Evolutionary conservation across 30 jellyfish, hydroid and myxozoan genomes (phyloP).

Genomic region (Aurelia sp.): DNA sequence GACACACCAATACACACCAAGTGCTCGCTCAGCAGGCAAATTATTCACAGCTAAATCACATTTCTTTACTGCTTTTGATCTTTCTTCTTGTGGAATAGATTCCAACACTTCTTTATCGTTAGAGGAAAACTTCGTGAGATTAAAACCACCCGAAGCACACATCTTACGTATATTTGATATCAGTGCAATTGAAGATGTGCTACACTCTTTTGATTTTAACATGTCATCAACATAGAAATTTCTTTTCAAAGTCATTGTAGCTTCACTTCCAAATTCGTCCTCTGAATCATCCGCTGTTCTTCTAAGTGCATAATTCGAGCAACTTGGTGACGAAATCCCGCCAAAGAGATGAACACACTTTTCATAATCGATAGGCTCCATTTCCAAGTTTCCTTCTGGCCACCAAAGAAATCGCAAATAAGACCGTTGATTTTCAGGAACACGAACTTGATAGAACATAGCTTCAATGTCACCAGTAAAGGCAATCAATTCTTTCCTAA

Average conservation of each 20-base stretch:
- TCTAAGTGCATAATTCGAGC: conserved; percentile 32
- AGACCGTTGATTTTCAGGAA: conserved; percentile 53
- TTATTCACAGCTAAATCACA: too few species aligned
- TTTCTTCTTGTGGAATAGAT: too few species aligned
- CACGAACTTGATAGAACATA: conserved; percentile 61
- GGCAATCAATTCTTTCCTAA: conserved; percentile 64
- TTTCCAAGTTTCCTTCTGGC: conserved; percentile 36
- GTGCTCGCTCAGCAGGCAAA: too few species aligned
- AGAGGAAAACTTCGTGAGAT: conserved; percentile 19
- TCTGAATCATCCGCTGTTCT: conserved; percentile 40
- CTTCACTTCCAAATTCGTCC: conserved; percentile 33
- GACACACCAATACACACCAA: too few species aligned
- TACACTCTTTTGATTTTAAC: conserved; percentile 53
- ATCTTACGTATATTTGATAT: conserved; percentile 17
- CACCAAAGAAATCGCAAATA: conserved; percentile 66
- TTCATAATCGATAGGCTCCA: conserved; percentile 47
- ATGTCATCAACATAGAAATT: conserved; percentile 69
- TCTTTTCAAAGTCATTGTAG: conserved; percentile 17
- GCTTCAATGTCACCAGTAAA: conserved; percentile 65
- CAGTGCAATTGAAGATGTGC: conserved; percentile 31
- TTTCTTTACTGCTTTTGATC: too few species aligned
- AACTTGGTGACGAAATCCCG: conserved; percentile 35
- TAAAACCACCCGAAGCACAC: conserved; percentile 52
- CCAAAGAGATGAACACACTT: conserved; percentile 79
- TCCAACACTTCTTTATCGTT: too few species aligned